These are phyloP conservation scores for Ardeotis arabs DNA, from an alignment of 2,113 vertebrate genomes.

Conservation along the genomic window DNA sequence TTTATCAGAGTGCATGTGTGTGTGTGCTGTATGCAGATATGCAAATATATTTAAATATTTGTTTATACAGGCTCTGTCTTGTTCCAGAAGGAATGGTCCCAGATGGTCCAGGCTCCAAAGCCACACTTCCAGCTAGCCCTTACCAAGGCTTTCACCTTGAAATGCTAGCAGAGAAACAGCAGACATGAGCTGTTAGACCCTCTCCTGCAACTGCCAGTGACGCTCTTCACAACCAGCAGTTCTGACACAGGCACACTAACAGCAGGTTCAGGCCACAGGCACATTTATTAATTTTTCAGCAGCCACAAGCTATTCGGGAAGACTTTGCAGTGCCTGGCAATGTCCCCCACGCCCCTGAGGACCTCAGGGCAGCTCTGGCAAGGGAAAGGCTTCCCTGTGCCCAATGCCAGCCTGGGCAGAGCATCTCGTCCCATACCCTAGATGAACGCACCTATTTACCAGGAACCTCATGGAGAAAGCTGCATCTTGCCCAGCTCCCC, in stretches of 20 bases:
- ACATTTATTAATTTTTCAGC: not conserved
- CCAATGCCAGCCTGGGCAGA: not conserved
- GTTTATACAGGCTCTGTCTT: not conserved
- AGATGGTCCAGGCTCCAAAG: not conserved
- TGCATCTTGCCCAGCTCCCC: not conserved
- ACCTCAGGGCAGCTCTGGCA: not conserved
- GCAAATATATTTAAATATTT: not conserved
- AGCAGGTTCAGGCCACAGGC: not conserved
- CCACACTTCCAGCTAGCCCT: not conserved
- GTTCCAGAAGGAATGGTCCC: not conserved
- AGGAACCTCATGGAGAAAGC: not conserved
- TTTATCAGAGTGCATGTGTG: not conserved
- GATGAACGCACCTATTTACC: not conserved
- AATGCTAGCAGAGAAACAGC: not conserved
- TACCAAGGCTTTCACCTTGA: not conserved
- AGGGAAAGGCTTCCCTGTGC: not conserved
- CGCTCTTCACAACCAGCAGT: not conserved
- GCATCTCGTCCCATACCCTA: not conserved
- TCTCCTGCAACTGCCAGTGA: not conserved
- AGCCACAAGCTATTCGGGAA: not conserved
- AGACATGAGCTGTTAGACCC: not conserved
- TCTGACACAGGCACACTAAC: not conserved
- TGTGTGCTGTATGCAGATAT: not conserved
- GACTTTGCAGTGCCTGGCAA: not conserved
- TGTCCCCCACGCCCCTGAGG: accelerated